A percentile compares a stretch with the other conserved stretches of the same genome.
Evolutionary conservation across 1,140 invertebrate genomes (phyloP).

Genomic region (Zaprionus africanus): DNA sequence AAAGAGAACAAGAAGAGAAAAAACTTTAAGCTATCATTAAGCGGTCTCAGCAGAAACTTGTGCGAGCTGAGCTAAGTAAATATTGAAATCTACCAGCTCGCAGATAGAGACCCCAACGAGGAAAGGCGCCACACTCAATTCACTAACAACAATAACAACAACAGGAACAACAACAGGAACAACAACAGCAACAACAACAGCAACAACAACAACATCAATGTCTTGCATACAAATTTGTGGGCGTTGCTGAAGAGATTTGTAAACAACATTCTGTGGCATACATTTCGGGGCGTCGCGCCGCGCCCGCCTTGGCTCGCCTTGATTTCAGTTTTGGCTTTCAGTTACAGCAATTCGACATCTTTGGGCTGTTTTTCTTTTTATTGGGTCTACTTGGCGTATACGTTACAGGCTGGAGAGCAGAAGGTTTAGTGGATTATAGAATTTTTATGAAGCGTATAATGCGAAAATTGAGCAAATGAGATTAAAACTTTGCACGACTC

Average conservation of each 20-base stretch:
- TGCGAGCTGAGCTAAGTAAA: conserved; percentile 55
- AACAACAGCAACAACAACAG: conserved; percentile 55
- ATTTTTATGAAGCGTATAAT: conserved; percentile 76
- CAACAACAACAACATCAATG: conserved; percentile 73
- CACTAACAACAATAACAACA: conserved; percentile 38
- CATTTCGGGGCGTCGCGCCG: conserved; percentile 56
- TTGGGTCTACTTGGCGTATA: conserved; percentile 60
- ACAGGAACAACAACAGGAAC: conserved; percentile 62
- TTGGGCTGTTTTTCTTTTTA: conserved; percentile 46
- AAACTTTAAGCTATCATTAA: conserved; percentile 73
- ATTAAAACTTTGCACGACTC: conserved; percentile 58
- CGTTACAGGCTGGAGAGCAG: conserved; percentile 36
- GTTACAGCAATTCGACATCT: conserved; percentile 46
- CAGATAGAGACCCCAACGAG: conserved; percentile 58
- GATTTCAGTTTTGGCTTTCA: conserved; percentile 34
- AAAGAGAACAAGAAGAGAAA: conserved; percentile 50
- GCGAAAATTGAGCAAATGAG: conserved; percentile 71
- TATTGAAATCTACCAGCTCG: conserved; percentile 74
- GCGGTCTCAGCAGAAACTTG: conserved; percentile 56
- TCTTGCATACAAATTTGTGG: conserved; percentile 78
- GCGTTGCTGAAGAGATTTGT: conserved; percentile 81
- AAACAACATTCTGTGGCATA: conserved; percentile 81
- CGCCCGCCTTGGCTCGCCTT: conserved; percentile 44
- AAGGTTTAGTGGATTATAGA: conserved; percentile 69
- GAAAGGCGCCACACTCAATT: conserved; percentile 14